Evolutionary conservation across 2,888 invertebrate species (phyloP), one percentile per base, ranked within the genome.

Genomic region (Lysandra bellargus): DNA sequence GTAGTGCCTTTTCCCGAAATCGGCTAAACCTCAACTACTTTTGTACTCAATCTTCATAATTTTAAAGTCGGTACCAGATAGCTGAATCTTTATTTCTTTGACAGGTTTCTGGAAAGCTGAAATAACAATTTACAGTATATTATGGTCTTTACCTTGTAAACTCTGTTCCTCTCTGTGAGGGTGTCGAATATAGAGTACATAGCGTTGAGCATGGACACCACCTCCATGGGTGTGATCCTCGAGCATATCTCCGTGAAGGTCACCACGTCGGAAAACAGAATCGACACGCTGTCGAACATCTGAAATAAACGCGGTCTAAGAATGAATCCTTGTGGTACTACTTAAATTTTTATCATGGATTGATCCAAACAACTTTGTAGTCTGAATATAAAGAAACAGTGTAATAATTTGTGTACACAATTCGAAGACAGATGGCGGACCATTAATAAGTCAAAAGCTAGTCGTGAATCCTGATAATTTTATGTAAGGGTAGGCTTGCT

Each of bases 151-250:
- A 99, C 99, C 96, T 99, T 99, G 88, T 99, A 99, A 5, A 99
- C 99, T 74, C 96, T 95, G 91, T 99, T 99, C 83, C 97, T 95
- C 88, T 99, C 99, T 0, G 99, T 99, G 4, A 99, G 95, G 0
- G 97, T 97, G 87, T 99, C 99, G 87, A 99, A 99, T 85, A 98
- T 97, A n/a, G 98, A 99, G 92, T 98, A 98, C 98, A 99, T 99
- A 44, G 97, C 97, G 90, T 99, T 99, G 74, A 99, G 95, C 98
- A 99, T 98, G 44, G 98, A 98, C 0, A 99, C 99, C 5, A 99
- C 99, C 88, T 99, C 98, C 98, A 99, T 98, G 0, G 99, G 99
- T 0, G 98, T 97, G 85, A 99, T 98, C 82, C 98, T 96, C 85
- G 98, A 98, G 89, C 99, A 99, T 87, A 99, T 99, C 92, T 98